Base-by-base conservation (phyloP, 2,888 invertebrate genomes). In the Oscheius onirici region DNA sequence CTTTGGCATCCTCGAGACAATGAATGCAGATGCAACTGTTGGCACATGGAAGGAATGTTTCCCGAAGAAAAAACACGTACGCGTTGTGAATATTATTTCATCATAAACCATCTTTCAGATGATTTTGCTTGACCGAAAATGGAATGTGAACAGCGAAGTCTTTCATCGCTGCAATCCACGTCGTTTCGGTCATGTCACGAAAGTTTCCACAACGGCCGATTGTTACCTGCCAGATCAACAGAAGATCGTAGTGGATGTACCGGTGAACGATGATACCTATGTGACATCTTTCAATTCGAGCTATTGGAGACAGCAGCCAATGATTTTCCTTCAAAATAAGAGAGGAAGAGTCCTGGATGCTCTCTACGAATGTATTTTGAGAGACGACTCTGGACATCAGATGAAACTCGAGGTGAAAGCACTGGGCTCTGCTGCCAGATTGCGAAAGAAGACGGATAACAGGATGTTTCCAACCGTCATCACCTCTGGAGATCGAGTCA, bases 251-350 rank as follows among this genome's bases (percentile, higher is more conserved):
- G 41, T 22, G 10, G 40, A 58, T 41, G 58, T 58, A 1, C 58
- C 41, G 20, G 40, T 58, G 11, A 58, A 40, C 6, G 41, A 41
- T 13, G 41, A 58, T 2, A 58, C 17, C 40, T 20, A 58, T 40
- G 58, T 58, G n/a, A 10, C 41, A 2, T 58, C 58, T 5, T n/a
- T 58, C 40, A 58, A 58, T 41, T 58, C 58, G 6, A 41, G 17
- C 17, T 58, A 22, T 20, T 58, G 40, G 40, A n/a, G 58, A 11
- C 22, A n/a, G 2, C 13, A 11, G 15, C 41, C 41, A 6, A 20
- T 17, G 13, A 22, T 58, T 20, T n/a, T 58, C 20, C 2, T 43
- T 15, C 17, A 22, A 41, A n/a, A 58, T n/a, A 58, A 20, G 20
- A 13, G 41, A 41, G 58, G 58, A 2, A 15, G 58, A 40, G 41